A percentile compares a stretch with the other conserved stretches of the same genome.
Evolutionary conservation across 2,888 invertebrate genomes (phyloP).

Genomic region (Mythimna lalbum): DNA sequence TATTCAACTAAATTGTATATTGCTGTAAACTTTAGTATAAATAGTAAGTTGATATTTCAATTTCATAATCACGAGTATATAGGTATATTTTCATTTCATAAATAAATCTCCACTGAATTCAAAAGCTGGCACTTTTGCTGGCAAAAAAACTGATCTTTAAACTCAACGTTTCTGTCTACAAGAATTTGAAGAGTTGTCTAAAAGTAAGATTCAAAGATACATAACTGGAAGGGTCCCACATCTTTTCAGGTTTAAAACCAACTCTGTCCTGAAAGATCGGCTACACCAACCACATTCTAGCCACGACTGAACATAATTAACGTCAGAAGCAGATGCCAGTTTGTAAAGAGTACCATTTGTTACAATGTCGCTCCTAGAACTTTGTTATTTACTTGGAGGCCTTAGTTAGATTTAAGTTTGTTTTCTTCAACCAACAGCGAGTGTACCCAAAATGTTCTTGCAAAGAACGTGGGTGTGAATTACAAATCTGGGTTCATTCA

Average conservation of each 20-base stretch:
- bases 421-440: conserved; percentile 4
- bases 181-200: neutral
- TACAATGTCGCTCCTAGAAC: conserved; percentile 6
- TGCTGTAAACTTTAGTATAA: too few species aligned
- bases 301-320: conserved; percentile 33
- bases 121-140: neutral
- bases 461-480: neutral
- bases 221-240: neutral
- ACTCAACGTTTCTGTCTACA: neutral
- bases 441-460: conserved; percentile 6
- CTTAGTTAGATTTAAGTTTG: conserved; percentile 34
- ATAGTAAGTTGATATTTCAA: too few species aligned
- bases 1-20: too few species aligned
- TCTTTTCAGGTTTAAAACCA: neutral
- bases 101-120: too few species aligned
- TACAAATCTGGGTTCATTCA: neutral
- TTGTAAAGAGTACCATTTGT: conserved; percentile 18
- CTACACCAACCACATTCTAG: neutral
- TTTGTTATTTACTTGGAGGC: conserved; percentile 34
- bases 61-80: too few species aligned
- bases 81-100: too few species aligned
- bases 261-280: neutral
- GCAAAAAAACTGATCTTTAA: too few species aligned
- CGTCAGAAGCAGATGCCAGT: conserved; percentile 19
- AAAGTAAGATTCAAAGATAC: neutral